Evolutionary conservation across 2,797 vertebrate genomes (phyloP), one percentile per base, ranked within the genome.

Genomic region (Hippopotamyrus pictus): DNA sequence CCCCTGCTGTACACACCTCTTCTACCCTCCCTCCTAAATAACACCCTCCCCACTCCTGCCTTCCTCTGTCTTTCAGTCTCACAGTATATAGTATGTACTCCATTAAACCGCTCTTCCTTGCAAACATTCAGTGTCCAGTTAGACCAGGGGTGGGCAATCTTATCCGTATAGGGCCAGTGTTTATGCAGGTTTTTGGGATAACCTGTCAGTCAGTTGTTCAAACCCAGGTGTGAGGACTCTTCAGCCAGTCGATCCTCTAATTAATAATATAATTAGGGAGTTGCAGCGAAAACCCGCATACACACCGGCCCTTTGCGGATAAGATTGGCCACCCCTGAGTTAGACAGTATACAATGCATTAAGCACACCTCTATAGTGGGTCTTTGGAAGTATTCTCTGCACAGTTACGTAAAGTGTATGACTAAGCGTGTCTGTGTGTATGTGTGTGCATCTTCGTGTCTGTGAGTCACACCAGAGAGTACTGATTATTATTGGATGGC

Each of bases 1-100:
- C 95, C 96, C 96, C 95, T 93, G 92, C 94, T 94, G 93, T 94
- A 94, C 94, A 95, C 91, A 93, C 95, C 94, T 90, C 90, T 91
- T 89, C 62, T 88, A 91, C 92, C 92, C 93, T 90, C 90, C 92
- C 94, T 95, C 95, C 92, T 96, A 96, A 96, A 96, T 95, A 96
- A 96, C 94, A 93, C 93, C 85, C 90, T 86, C 88, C 82, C 92
- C 91, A 48, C 33, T 93, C 88, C 73, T 92, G 93, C 93, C 91
- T 92, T 90, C 92, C 92, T 94, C 92, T 94, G 93, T 86, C 59
- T 87, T 53, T 89, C 33, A 46, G 25, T 54, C 89, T 76, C 46
- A 65, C 29, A 6, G 84, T 76, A 76, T 54, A 29, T 65, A 41
- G 59, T 54, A 86, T 86, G 65, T 87, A 87, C 85, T 76, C 14